phyloP scores from a whole-genome alignment of 2,797 vertebrate species.

The Pteropus rufus region DNA sequence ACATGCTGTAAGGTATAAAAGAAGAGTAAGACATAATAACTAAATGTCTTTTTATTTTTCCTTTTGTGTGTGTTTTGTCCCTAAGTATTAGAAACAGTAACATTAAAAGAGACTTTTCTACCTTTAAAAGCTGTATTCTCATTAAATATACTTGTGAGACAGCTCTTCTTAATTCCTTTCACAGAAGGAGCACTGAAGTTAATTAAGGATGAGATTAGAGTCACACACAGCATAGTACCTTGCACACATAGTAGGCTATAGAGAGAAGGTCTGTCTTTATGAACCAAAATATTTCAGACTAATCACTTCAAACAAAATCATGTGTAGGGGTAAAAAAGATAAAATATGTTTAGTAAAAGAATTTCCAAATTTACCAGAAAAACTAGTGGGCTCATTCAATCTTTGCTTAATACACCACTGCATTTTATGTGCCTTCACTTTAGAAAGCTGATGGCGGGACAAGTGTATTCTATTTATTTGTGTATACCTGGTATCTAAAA shows the following conservation, averaged over 20 bases:
- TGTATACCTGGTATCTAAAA: neutral
- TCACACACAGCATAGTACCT: neutral
- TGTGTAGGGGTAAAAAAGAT: neutral
- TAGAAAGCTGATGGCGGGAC: neutral
- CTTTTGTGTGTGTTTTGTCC: neutral
- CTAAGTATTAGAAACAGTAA: neutral
- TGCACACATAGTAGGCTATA: neutral
- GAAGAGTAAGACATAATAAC: neutral
- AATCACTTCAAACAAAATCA: slow-evolving; percentile 14
- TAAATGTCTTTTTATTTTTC: neutral
- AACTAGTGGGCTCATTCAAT: neutral
- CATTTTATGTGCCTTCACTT: neutral
- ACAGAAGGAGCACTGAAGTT: neutral
- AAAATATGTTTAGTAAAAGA: neutral
- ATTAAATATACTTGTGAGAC: neutral
- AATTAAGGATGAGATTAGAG: neutral
- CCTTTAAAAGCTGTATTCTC: neutral
- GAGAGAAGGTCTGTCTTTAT: neutral
- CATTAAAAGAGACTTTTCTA: slow-evolving; percentile 1
- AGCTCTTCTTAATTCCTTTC: neutral
- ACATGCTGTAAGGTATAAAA: neutral
- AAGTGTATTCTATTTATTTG: neutral
- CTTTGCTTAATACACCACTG: neutral
- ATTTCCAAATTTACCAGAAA: slow-evolving; percentile 19
- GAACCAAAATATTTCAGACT: neutral